These are phyloP conservation scores for Frieseomelitta varia DNA, from an alignment of 1,140 invertebrate genomes.

Conservation along the genomic window DNA sequence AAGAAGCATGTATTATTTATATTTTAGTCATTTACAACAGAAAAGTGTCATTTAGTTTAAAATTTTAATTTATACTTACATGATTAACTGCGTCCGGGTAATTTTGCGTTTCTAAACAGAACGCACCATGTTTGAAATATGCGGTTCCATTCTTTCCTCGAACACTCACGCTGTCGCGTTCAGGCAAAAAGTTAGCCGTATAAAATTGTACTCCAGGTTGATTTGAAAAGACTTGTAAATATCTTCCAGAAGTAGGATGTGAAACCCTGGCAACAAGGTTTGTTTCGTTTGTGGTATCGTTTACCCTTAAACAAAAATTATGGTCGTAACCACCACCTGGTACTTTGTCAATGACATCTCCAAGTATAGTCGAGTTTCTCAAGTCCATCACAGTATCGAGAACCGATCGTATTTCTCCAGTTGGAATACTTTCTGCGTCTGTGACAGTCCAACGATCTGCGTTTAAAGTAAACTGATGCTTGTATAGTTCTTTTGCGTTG, in stretches of 20 bases:
- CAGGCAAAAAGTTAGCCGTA: slow-evolving; percentile 90
- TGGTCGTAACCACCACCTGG: slow-evolving; percentile 85
- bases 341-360: slow-evolving; percentile 80
- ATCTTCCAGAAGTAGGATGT: slow-evolving; percentile 88
- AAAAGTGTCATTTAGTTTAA: not conserved
- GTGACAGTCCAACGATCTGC: slow-evolving; percentile 91
- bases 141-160: slow-evolving; percentile 86
- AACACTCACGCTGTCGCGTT: slow-evolving; percentile 76
- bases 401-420: slow-evolving; percentile 87
- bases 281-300: slow-evolving; percentile 37
- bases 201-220: slow-evolving; percentile 97
- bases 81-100: slow-evolving; percentile 96
- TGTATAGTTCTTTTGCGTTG: slow-evolving; percentile 83
- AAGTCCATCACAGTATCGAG: slow-evolving; percentile 85
- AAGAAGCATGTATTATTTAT: not conserved
- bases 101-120: slow-evolving; percentile 96
- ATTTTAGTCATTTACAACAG: not conserved
- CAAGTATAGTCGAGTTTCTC: slow-evolving; percentile 80
- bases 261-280: slow-evolving; percentile 82
- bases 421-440: slow-evolving; percentile 89
- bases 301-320: slow-evolving; percentile 85
- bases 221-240: slow-evolving; percentile 89
- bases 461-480: slow-evolving; percentile 89
- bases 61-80: slow-evolving; percentile 79
- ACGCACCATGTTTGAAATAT: slow-evolving; percentile 91